Evolutionary conservation across 1,140 invertebrate species (phyloP).

Genomic region (Phthorimaea operculella): DNA sequence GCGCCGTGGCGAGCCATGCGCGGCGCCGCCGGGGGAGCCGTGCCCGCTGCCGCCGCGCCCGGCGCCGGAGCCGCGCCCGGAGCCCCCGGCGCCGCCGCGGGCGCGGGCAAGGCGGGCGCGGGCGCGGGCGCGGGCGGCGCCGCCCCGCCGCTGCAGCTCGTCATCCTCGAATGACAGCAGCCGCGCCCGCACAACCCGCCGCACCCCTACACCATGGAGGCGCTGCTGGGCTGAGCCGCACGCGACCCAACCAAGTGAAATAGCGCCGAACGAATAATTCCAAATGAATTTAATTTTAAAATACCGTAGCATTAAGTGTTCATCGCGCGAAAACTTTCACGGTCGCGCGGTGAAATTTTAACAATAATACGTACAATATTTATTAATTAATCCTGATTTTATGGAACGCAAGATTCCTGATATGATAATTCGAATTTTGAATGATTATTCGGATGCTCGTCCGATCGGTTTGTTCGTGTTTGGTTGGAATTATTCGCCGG

Average conservation of each 20-base stretch:
- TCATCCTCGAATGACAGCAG: slow-evolving; percentile 76
- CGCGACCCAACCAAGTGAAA: background rate
- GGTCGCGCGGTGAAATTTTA: no score
- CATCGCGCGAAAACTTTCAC: no score
- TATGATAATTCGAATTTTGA: no score
- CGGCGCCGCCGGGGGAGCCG: slow-evolving; percentile 73
- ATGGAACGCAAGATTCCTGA: no score
- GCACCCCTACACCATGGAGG: slow-evolving; percentile 73
- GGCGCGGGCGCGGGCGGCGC: slow-evolving; percentile 13
- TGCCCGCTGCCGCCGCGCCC: slow-evolving; percentile 25
- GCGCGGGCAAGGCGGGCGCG: slow-evolving; percentile 64
- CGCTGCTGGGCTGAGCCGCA: slow-evolving; percentile 68
- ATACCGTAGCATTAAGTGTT: no score
- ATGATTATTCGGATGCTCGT: no score
- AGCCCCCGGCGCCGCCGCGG: slow-evolving; percentile 66
- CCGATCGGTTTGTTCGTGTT: no score
- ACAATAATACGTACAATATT: no score
- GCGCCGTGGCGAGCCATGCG: slow-evolving; percentile 87
- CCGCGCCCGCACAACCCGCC: slow-evolving; percentile 57
- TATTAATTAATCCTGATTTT: no score
- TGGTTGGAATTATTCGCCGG: no score
- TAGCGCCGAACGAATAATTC: no score
- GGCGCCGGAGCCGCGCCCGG: slow-evolving; percentile 77
- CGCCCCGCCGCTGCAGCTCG: slow-evolving; percentile 69
- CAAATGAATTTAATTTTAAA: no score